phyloP scores from a whole-genome alignment of 2,113 vertebrate genomes.

The Tonatia bakeri region DNA sequence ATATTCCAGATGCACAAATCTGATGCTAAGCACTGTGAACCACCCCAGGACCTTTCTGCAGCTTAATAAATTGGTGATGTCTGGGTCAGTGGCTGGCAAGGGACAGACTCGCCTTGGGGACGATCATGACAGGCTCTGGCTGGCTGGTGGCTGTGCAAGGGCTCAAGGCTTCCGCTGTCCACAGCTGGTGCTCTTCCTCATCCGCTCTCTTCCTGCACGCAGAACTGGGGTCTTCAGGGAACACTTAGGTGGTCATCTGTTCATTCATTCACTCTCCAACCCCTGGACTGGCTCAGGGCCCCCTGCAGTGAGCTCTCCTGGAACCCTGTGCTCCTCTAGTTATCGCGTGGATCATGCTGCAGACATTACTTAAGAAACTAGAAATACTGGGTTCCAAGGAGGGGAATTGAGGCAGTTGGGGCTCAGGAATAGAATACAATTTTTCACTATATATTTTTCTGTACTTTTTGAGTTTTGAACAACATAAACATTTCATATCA shows the following conservation, averaged over 20 bases:
- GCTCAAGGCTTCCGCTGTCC: background rate
- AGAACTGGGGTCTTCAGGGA: background rate
- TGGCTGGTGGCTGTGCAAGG: background rate
- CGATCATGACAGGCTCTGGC: background rate
- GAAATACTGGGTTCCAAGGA: background rate
- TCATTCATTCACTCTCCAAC: background rate
- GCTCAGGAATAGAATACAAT: background rate
- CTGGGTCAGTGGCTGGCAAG: background rate
- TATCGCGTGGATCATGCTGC: background rate
- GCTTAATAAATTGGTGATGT: background rate
- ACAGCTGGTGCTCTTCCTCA: background rate
- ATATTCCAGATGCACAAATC: background rate
- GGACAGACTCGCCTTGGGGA: background rate
- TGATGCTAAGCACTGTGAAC: background rate
- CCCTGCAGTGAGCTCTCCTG: background rate
- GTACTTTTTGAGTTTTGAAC: slow-evolving; percentile 3
- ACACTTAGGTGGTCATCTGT: background rate
- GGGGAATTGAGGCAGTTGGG: background rate
- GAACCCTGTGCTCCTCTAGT: background rate
- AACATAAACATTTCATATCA: background rate
- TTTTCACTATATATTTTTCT: slow-evolving; percentile 1
- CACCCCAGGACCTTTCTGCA: background rate
- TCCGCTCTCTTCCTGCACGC: background rate
- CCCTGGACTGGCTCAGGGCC: background rate
- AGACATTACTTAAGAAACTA: slow-evolving; percentile 12